Evolutionary conservation across 2,888 invertebrate genomes (phyloP).

Genomic region (Aradus depressus): DNA sequence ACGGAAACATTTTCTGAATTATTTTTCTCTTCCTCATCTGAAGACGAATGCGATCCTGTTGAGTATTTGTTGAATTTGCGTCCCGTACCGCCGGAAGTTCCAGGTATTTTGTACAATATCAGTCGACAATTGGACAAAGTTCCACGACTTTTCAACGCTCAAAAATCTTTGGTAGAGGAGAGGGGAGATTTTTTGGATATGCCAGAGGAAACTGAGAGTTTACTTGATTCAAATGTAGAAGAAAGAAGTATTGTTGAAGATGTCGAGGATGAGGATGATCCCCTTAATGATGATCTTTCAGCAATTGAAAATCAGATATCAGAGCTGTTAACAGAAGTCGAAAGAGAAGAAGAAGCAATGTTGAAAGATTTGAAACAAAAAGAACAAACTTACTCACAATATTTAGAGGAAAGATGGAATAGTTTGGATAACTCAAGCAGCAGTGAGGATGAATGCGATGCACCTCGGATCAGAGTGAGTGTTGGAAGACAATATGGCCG

Average conservation of each 20-base stretch:
- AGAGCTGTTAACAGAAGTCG: slow-evolving; percentile 17
- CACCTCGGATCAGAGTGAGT: slow-evolving; percentile 9
- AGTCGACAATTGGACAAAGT: slow-evolving; percentile 29
- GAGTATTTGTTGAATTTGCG: not conserved
- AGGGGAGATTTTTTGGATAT: slow-evolving; percentile 7
- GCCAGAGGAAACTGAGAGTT: slow-evolving; percentile 3
- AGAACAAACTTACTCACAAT: not conserved
- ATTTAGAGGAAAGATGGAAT: slow-evolving; percentile 3
- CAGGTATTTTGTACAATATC: slow-evolving; percentile 28
- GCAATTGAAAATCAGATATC: slow-evolving; percentile 22
- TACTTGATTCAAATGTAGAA: not conserved
- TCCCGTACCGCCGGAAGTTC: slow-evolving; percentile 22
- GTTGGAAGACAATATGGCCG: slow-evolving; percentile 17
- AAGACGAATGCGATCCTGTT: slow-evolving; percentile 2
- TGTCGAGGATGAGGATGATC: not conserved
- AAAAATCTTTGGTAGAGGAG: slow-evolving; percentile 2
- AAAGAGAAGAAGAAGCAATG: slow-evolving; percentile 20
- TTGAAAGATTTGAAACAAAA: slow-evolving; percentile 12
- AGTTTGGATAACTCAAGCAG: slow-evolving; percentile 14
- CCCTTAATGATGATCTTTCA: slow-evolving; percentile 12
- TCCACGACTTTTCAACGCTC: slow-evolving; percentile 12
- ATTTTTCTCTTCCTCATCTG: slow-evolving; percentile 24
- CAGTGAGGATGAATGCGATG: slow-evolving; percentile 18
- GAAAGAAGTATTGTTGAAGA: not conserved
- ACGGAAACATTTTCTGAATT: slow-evolving; percentile 24